These are phyloP conservation scores for Festucalex cinctus DNA, from an alignment of 2,113 vertebrate species.

Conservation along the genomic window DNA sequence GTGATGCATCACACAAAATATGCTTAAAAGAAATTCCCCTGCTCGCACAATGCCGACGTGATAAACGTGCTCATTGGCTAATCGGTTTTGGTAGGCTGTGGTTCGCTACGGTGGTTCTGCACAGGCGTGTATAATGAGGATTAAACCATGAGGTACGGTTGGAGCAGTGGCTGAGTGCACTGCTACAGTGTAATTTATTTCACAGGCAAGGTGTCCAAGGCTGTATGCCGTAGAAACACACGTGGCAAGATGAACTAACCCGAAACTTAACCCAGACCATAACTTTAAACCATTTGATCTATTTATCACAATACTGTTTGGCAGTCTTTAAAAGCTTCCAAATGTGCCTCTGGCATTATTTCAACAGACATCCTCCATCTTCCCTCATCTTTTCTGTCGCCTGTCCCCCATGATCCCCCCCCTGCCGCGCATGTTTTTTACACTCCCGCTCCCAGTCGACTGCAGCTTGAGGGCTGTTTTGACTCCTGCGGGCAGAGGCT, in stretches of 20 bases:
- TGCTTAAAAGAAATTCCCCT: constrained; percentile 48
- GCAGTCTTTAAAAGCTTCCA: constrained; percentile 35
- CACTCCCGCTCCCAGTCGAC: constrained; percentile 32
- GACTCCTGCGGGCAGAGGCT: constrained; percentile 2
- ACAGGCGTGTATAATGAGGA: constrained; percentile 52
- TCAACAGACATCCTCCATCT: constrained; percentile 25
- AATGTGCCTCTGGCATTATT: constrained; percentile 21
- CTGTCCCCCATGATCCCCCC: constrained; percentile 17
- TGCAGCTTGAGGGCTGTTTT: constrained; percentile 28
- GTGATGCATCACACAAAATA: constrained; percentile 33
- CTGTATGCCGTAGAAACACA: constrained; percentile 12
- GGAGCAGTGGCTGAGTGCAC: constrained; percentile 17
- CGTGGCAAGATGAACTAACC: constrained; percentile 8
- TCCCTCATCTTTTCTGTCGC: constrained; percentile 10
- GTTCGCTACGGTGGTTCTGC: constrained; percentile 26
- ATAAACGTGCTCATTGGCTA: constrained; percentile 42
- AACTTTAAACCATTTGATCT: too few relatives aligned
- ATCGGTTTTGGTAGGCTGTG: constrained; percentile 34
- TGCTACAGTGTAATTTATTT: constrained; percentile 27
- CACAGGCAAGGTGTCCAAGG: constrained; percentile 23
- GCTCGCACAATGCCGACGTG: constrained; percentile 32
- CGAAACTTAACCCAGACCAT: neutral
- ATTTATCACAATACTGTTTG: too few relatives aligned
- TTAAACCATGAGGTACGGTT: constrained; percentile 47
- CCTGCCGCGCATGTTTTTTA: constrained; percentile 24